Evolutionary conservation across 2,113 vertebrate genomes (phyloP), one percentile per base, ranked within the genome.

Genomic region (Edolisoma coerulescens): DNA sequence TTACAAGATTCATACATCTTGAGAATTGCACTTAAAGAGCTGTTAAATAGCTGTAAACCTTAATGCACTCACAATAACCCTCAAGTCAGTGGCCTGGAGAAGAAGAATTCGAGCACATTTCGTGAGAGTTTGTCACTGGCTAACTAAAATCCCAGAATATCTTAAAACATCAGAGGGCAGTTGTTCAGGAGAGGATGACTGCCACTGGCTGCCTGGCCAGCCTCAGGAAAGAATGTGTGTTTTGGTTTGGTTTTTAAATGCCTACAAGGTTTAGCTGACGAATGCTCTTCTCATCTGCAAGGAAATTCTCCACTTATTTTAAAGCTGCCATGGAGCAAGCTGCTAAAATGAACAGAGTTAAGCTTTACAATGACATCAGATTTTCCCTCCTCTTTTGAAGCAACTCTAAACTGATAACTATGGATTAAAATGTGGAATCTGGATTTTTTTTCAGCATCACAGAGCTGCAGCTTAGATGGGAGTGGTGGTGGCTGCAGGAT

Each of bases 171-270:
- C 93, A 90, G 84, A 82, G 59, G 65, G 84, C 89, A 92, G 86
- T 87, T 96, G 85, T 89, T 95, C 89, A 83, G 93, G 91, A 90
- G 94, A 73, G 83, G 92, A 89, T 83, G 95, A 92, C 91, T 84
- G 75, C 73, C 57, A 63, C 74, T 80, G 56, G 35, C 56, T 89
- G 86, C 93, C 91, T 94, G 79, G 63, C 39, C 94, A 92, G 84
- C 92, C 94, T 87, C 71, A 59, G 90, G 78, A 70, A 91, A 88
- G 88, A 78, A 50, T 60, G 65, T 10, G 15, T 87, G 60, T 92
- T 96, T 97, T 76, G 39, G 19, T 74, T 73, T 93, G 88, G 78
- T 96, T 97, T 95, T 80, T 86, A 91, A 91, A 70, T 19, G 42
- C 59, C 69, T 35, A 2, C 61, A 91, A 41, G 57, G 30, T 82